These are phyloP conservation scores for Clarias pachynema DNA, from an alignment of 2,797 vertebrate species.

Conservation along the genomic window DNA sequence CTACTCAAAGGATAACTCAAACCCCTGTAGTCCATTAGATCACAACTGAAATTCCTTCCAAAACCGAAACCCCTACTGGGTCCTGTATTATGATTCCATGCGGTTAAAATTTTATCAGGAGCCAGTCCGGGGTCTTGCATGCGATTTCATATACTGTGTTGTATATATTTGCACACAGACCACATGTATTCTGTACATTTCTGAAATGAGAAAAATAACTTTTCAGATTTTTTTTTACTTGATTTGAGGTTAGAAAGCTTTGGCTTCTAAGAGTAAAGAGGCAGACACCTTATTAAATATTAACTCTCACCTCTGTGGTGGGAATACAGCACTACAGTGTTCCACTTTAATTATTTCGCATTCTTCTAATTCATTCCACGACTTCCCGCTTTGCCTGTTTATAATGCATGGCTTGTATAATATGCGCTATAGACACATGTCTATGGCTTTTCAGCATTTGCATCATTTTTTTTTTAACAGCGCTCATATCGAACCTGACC, in stretches of 20 bases:
- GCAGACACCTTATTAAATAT: constrained; percentile 44
- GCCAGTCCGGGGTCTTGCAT: neutral
- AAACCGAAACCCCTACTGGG: neutral
- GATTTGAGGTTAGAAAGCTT: constrained; percentile 18
- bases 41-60: neutral
- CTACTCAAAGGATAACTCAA: neutral
- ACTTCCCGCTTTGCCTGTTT: neutral
- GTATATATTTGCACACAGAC: neutral
- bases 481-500: constrained; percentile 60
- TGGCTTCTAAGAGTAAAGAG: constrained; percentile 6
- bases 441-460: neutral
- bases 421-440: neutral
- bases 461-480: constrained; percentile 13
- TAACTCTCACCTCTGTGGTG: constrained; percentile 41
- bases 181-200: neutral
- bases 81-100: neutral
- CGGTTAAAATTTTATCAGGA: neutral
- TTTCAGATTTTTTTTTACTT: neutral
- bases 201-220: neutral
- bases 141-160: neutral
- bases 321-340: neutral
- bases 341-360: constrained; percentile 1
- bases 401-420: neutral
- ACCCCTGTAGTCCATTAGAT: neutral
- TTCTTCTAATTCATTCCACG: neutral